A percentile compares a stretch with the other conserved stretches of the same genome.
These are phyloP conservation scores for Cyclophora punctaria DNA, from an alignment of 2,888 invertebrate genomes.

Conservation along the genomic window DNA sequence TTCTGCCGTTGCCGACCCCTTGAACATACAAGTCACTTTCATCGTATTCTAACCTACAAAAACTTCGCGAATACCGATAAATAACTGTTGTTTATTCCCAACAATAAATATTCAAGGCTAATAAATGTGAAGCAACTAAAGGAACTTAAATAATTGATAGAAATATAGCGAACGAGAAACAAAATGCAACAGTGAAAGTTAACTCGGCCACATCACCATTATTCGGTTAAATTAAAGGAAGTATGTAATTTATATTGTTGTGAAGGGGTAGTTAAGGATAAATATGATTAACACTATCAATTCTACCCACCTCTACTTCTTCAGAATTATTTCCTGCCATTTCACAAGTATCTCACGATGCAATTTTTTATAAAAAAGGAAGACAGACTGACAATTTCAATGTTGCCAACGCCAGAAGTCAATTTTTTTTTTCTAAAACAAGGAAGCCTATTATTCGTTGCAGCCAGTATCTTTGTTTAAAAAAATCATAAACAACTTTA, in stretches of 20 bases:
- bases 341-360: constrained; percentile 64
- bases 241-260: constrained; percentile 18
- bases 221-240: constrained; percentile 31
- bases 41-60: constrained; percentile 50
- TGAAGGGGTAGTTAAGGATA: constrained; percentile 27
- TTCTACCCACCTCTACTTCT: constrained; percentile 74
- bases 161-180: constrained; percentile 43
- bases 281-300: constrained; percentile 19
- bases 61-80: constrained; percentile 10
- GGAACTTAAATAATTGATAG: constrained; percentile 12
- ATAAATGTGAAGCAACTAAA: constrained; percentile 4
- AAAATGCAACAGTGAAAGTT: constrained; percentile 67
- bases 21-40: constrained; percentile 64
- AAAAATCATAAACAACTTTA: no score
- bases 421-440: neutral
- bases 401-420: constrained; percentile 39
- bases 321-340: constrained; percentile 78
- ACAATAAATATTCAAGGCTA: no score
- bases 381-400: constrained; percentile 37
- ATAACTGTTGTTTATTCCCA: neutral
- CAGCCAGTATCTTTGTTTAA: no score
- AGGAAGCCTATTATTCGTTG: no score
- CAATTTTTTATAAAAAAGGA: constrained; percentile 57
- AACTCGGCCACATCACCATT: constrained; percentile 66
- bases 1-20: constrained; percentile 59